These are phyloP conservation scores for Dicrostonyx torquatus DNA, from an alignment of 2,797 vertebrate species.

Conservation along the genomic window DNA sequence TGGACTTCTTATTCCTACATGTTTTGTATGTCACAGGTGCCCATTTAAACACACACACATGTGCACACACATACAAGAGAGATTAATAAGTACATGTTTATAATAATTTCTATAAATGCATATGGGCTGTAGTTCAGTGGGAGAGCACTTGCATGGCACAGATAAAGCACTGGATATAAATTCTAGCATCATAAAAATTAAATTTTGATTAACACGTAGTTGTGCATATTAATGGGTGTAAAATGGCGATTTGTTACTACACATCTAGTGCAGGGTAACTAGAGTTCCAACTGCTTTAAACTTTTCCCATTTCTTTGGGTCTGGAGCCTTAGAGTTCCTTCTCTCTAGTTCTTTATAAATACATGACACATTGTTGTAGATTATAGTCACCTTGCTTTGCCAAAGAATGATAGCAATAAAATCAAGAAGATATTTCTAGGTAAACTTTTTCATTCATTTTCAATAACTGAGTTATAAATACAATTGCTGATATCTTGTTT, in stretches of 20 bases:
- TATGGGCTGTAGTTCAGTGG: neutral
- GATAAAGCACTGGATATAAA: neutral
- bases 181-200: neutral
- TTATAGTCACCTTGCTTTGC: neutral
- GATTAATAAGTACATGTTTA: neutral
- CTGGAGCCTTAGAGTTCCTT: neutral
- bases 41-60: neutral
- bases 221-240: neutral
- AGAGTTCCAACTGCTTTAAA: neutral
- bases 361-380: too few relatives aligned
- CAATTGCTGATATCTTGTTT: constrained; percentile 26
- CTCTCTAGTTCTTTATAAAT: neutral
- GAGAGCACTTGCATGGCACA: neutral
- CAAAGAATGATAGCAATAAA: neutral
- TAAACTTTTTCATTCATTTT: neutral
- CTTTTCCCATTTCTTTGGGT: neutral
- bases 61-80: neutral
- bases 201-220: neutral
- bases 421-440: neutral
- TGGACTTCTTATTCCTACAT: neutral
- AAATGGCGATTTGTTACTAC: neutral
- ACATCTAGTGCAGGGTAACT: neutral
- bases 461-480: neutral
- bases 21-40: neutral
- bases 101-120: neutral